Evolutionary conservation across 1,140 invertebrate species (phyloP).

Genomic region (Procambarus clarkii): DNA sequence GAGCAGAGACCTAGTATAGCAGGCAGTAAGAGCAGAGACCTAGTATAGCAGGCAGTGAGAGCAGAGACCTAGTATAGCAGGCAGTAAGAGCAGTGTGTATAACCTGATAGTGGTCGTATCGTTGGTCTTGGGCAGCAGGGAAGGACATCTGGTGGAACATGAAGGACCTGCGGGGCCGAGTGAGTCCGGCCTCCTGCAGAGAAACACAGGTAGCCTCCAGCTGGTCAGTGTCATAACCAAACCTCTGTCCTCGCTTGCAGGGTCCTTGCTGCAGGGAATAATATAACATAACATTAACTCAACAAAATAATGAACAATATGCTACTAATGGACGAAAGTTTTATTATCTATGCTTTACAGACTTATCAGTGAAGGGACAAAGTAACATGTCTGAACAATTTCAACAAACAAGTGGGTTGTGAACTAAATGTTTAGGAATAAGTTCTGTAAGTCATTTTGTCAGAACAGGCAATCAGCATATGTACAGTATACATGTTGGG

Average conservation of each 20-base stretch:
- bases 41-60: no score
- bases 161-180: slow-evolving; percentile 57
- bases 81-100: not conserved
- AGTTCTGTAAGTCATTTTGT: not conserved
- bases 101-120: slow-evolving; percentile 68
- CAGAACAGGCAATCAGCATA: not conserved
- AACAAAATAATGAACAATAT: not conserved
- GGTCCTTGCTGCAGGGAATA: slow-evolving; percentile 42
- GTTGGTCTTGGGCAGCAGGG: slow-evolving; percentile 47
- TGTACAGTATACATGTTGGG: no score
- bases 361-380: no score
- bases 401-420: no score
- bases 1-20: no score
- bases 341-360: no score
- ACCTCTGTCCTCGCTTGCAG: slow-evolving; percentile 46
- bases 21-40: no score
- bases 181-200: slow-evolving; percentile 63
- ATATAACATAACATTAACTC: not conserved
- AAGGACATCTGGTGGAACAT: slow-evolving; percentile 68
- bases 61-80: not conserved
- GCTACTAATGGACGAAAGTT: no score
- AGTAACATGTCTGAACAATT: no score
- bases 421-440: no score
- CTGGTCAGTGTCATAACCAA: slow-evolving; percentile 57
- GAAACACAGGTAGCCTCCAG: slow-evolving; percentile 64